A percentile compares a stretch with the other conserved stretches of the same genome.
These are phyloP conservation scores for Drosophila kurseongensis DNA, from an alignment of 1,140 invertebrate species.

Conservation along the genomic window DNA sequence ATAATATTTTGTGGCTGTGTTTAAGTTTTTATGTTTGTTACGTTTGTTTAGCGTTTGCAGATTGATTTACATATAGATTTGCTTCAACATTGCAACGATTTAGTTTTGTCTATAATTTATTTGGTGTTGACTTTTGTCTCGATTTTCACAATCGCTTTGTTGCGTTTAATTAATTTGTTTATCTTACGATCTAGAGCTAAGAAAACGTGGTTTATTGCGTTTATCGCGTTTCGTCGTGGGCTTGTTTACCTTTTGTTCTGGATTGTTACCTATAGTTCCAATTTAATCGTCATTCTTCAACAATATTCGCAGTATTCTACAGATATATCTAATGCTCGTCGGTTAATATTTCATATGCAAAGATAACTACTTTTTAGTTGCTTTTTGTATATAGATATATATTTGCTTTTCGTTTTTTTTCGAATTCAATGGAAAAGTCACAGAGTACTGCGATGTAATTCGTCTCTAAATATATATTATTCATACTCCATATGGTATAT, in stretches of 20 bases:
- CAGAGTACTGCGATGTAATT: conserved; percentile 4
- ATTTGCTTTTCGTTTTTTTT: conserved; percentile 8
- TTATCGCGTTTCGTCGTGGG: conserved; percentile 47
- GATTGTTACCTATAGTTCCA: conserved; percentile 16
- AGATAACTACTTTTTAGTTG: conserved; percentile 3
- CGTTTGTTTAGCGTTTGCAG: conserved; percentile 6
- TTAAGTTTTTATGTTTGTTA: conserved; percentile 38
- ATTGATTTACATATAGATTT: conserved; percentile 39
- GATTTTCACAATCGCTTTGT: conserved; percentile 20
- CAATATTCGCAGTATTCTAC: conserved; percentile 31
- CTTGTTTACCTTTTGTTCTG: conserved; percentile 54
- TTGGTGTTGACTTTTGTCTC: conserved; percentile 40
- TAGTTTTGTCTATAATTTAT: conserved; percentile 44
- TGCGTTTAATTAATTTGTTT: conserved; percentile 14
- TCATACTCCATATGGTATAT: conserved; percentile 20
- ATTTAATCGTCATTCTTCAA: conserved; percentile 21
- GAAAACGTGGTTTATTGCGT: conserved; percentile 35
- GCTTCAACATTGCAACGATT: conserved; percentile 60
- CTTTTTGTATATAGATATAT: conserved; percentile 16
- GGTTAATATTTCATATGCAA: conserved; percentile 28
- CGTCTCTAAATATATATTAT: conserved; percentile 24
- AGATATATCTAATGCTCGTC: conserved; percentile 11
- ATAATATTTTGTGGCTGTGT: conserved; percentile 23
- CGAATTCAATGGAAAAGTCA: conserved; percentile 5
- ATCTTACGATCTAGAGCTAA: conserved; percentile 54